These are phyloP conservation scores for Otus sunia DNA, from an alignment of 2,113 vertebrate species.

Conservation along the genomic window DNA sequence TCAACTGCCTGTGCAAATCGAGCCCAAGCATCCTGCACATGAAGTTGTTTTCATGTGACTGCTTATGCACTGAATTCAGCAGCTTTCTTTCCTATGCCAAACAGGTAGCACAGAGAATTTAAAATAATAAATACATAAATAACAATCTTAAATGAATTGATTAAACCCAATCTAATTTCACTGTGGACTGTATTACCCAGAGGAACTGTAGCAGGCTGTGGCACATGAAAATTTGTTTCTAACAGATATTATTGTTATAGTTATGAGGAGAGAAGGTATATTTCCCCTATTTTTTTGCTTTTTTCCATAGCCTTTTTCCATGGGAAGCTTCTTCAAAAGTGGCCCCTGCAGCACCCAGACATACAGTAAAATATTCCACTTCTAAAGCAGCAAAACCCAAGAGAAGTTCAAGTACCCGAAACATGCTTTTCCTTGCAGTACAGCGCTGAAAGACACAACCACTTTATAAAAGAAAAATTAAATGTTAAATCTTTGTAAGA, in stretches of 20 bases:
- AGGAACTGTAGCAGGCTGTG: neutral
- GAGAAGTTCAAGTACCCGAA: neutral
- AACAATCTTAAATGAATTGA: neutral
- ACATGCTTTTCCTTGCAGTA: neutral
- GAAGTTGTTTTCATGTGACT: neutral
- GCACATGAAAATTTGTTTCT: neutral
- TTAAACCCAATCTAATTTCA: neutral
- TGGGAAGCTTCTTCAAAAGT: neutral
- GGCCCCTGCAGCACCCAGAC: neutral
- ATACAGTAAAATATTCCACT: neutral
- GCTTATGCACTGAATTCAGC: neutral
- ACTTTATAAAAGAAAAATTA: neutral
- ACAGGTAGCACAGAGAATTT: neutral
- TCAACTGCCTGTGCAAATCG: rapidly evolving
- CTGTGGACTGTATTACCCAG: neutral
- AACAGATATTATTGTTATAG: neutral
- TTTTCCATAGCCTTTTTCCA: neutral
- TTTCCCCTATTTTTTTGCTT: neutral
- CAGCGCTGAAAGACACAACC: neutral
- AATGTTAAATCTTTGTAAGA: neutral
- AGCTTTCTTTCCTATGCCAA: neutral
- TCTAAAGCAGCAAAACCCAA: neutral
- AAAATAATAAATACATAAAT: neutral
- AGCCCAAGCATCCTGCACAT: rapidly evolving
- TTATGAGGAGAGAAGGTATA: neutral